phyloP scores from a whole-genome alignment of 2,888 invertebrate species.

The Synergus laeviventris region DNA sequence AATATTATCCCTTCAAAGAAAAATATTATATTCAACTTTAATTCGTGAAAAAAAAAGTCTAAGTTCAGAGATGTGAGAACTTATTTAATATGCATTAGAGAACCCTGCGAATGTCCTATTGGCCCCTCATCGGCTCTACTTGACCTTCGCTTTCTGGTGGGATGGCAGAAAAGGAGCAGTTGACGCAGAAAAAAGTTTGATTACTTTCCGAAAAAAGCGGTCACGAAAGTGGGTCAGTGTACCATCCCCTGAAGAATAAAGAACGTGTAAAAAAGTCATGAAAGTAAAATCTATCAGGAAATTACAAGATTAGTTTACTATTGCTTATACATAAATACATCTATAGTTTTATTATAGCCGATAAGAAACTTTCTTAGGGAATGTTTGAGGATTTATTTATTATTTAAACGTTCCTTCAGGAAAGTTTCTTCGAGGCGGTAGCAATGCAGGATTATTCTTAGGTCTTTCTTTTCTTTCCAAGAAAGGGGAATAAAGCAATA shows the following conservation, averaged over 20 bases:
- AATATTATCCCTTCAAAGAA: too few species aligned
- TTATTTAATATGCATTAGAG: slow-evolving; percentile 3
- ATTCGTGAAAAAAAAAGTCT: background rate
- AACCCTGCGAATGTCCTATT: background rate
- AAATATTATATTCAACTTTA: background rate
- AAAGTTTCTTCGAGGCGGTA: background rate
- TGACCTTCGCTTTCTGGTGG: background rate
- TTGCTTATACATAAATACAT: background rate
- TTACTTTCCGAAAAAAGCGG: background rate
- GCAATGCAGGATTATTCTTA: background rate
- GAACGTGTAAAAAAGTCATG: background rate
- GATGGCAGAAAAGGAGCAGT: background rate
- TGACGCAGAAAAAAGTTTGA: background rate
- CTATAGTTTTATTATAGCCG: too few species aligned
- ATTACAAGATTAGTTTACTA: background rate
- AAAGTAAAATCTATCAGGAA: background rate
- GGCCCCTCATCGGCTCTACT: background rate
- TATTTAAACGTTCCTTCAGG: background rate
- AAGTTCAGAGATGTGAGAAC: background rate
- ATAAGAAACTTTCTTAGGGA: background rate
- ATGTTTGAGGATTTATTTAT: background rate
- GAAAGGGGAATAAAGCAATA: background rate
- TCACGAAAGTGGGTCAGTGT: background rate
- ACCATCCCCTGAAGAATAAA: background rate
- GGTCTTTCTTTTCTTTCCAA: background rate